Evolutionary conservation across 2,113 vertebrate species (phyloP), one percentile per base, ranked within the genome.

Genomic region (Lepisosteus osseus): DNA sequence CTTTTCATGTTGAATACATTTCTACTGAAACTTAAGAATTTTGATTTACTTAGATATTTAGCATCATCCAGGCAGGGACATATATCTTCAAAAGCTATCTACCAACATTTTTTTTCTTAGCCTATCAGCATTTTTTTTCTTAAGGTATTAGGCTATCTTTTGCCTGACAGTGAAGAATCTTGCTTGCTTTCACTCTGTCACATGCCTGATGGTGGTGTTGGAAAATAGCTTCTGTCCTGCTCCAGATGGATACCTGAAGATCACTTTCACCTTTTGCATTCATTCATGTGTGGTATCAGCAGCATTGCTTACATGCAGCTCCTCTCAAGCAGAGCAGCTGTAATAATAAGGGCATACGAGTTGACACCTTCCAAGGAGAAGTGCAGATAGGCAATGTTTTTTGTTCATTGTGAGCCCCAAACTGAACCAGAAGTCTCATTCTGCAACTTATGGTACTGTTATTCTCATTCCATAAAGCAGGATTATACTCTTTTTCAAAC

Each of bases 171-270:
- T 59, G 11, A 59, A 59, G 11, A n/a, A 59, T 59, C 11, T 59
- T 4, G 56, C n/a, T 4, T 59, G 13, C n/a, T 12, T 4, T 3
- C 56, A 59, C 3, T 4, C n/a, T 59, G 1, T n/a, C 56, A 59
- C n/a, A 4, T 8, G 7, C n/a, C 12, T 59, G 56, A 59, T 59
- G 56, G n/a, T 13, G n/a, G 56, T 59, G 12, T 59, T 59, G n/a
- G 3, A 59, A 59, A 59, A 59, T 59, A 59, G 56, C 56, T 59
- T 59, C 56, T 59, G 56, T 59, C 56, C n/a, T 59, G 56, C 56
- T 59, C 13, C 56, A 12, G 13, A 14, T 59, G 56, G 11, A 12
- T 59, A 59, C 56, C 56, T 59, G n/a, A 59, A 59, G 56, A 59
- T 11, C 11, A 59, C 56, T n/a, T 59, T 59, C 7, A 59, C n/a